These are phyloP conservation scores for Eupristina koningsbergeri DNA, from an alignment of 1,140 invertebrate genomes.

Conservation along the genomic window DNA sequence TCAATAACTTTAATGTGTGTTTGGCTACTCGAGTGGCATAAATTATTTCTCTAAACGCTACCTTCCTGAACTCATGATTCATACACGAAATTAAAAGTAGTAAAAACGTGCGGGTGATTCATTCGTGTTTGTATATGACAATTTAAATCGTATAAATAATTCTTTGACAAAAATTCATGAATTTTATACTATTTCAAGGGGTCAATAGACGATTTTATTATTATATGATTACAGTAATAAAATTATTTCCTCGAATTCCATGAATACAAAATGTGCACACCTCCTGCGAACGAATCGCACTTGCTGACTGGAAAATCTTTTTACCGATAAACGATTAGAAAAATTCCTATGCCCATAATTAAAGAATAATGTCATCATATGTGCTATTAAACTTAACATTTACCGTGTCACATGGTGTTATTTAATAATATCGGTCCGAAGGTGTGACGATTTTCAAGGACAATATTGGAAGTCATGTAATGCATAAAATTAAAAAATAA, in stretches of 20 bases:
- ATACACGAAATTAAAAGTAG: neutral
- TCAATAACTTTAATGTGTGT: neutral
- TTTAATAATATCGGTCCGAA: too few species aligned
- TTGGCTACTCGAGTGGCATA: neutral
- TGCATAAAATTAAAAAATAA: too few species aligned
- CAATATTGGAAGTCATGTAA: too few species aligned
- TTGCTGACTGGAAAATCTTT: neutral
- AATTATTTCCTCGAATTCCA: neutral
- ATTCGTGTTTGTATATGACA: neutral
- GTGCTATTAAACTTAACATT: neutral
- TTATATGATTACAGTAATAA: neutral
- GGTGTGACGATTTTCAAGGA: too few species aligned
- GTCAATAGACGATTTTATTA: neutral
- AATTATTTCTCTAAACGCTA: neutral
- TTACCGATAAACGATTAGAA: neutral
- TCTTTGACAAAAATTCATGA: neutral
- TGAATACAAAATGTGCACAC: too few species aligned
- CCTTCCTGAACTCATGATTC: neutral
- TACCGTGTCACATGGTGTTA: neutral
- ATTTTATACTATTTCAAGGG: neutral
- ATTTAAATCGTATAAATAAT: neutral
- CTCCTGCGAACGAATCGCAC: neutral
- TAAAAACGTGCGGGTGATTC: neutral
- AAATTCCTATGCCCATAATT: neutral
- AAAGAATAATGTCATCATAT: neutral